A percentile compares a stretch with the other conserved stretches of the same genome.
These are phyloP conservation scores for Lithosia quadra DNA, from an alignment of 2,888 invertebrate genomes.

Conservation along the genomic window DNA sequence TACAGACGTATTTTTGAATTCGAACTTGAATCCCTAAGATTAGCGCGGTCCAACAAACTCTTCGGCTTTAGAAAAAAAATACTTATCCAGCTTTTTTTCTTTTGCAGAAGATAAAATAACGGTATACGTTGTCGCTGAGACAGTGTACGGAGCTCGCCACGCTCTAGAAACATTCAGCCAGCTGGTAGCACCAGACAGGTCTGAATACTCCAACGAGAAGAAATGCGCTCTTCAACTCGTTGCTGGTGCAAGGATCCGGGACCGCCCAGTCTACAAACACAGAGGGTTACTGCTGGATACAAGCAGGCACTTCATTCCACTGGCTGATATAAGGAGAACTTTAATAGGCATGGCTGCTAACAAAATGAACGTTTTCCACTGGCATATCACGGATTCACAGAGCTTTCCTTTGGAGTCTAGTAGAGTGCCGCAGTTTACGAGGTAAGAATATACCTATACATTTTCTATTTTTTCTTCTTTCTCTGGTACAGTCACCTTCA, in stretches of 20 bases:
- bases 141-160: constrained; percentile 92
- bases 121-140: constrained; percentile 86
- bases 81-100: background rate
- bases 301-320: constrained; percentile 94
- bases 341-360: constrained; percentile 95
- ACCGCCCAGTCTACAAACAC: constrained; percentile 93
- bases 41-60: no score
- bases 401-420: constrained; percentile 95
- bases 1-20: no score
- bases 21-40: no score
- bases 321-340: constrained; percentile 89
- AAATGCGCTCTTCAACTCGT: constrained; percentile 88
- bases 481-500: no score
- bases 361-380: constrained; percentile 97
- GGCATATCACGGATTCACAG: constrained; percentile 96
- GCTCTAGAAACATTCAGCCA: constrained; percentile 92
- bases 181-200: constrained; percentile 80
- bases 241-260: constrained; percentile 89
- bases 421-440: constrained; percentile 91
- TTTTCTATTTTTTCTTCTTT: no score
- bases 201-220: constrained; percentile 58
- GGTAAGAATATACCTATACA: constrained; percentile 76
- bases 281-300: constrained; percentile 96
- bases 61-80: no score
- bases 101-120: constrained; percentile 79